Conservation (phyloP, 2,113 vertebrate genomes). For the Talpa occidentalis region DNA sequence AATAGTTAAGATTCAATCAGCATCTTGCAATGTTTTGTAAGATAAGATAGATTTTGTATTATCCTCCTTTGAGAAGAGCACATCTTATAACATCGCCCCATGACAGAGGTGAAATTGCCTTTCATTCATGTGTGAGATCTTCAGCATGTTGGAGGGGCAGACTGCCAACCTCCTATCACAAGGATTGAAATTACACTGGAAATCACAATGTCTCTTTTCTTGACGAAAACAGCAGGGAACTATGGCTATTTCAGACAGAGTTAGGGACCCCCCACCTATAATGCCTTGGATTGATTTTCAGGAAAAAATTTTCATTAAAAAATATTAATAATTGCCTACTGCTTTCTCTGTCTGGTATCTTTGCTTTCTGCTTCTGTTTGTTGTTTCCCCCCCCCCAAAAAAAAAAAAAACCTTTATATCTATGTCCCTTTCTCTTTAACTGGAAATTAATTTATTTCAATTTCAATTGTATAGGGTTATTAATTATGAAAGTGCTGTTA, state of each 20-base stretch:
- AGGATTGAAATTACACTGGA: constrained; percentile 66
- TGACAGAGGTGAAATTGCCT: constrained; percentile 62
- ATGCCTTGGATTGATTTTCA: constrained; percentile 69
- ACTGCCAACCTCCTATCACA: constrained; percentile 37
- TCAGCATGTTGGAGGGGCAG: not conserved
- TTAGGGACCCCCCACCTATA: constrained; percentile 46
- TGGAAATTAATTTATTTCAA: not conserved
- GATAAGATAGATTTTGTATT: constrained; percentile 21
- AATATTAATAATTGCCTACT: constrained; percentile 9
- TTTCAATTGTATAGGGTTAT: not conserved
- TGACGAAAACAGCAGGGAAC: constrained; percentile 65
- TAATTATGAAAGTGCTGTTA: not conserved
- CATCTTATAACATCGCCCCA: not conserved
- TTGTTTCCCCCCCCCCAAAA: no score
- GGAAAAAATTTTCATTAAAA: not conserved
- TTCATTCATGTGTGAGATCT: constrained; percentile 68
- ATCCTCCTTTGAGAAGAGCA: not conserved
- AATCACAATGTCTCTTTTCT: constrained; percentile 65
- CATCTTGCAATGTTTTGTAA: constrained; percentile 37
- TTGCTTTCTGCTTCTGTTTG: not conserved
- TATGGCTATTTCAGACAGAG: not conserved
- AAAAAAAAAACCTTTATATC: not conserved
- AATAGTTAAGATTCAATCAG: constrained; percentile 38
- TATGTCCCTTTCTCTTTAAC: not conserved
- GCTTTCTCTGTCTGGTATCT: not conserved